Conservation (phyloP, 2,113 vertebrate genomes). For the Willisornis vidua region DNA sequence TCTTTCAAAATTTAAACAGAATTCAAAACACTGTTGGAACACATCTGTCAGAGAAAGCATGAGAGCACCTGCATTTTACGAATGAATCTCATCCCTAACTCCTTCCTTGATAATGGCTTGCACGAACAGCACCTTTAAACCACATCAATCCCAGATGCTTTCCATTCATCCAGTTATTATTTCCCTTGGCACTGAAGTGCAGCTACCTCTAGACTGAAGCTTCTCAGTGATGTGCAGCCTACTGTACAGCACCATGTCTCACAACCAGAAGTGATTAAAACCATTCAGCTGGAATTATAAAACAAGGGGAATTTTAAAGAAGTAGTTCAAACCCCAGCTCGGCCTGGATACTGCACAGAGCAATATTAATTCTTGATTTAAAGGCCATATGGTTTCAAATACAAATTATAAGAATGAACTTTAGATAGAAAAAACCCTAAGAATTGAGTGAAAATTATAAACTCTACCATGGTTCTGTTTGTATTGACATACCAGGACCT, state of each 20-base stretch:
- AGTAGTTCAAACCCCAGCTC: background rate
- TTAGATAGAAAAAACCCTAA: background rate
- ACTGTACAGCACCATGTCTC: background rate
- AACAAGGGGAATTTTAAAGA: background rate
- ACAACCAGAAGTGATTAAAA: conserved; percentile 25
- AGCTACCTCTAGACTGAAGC: conserved; percentile 38
- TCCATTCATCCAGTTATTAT: conserved; percentile 50
- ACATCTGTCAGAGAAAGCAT: conserved; percentile 72
- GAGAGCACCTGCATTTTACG: conserved; percentile 76
- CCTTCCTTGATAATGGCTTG: conserved; percentile 74
- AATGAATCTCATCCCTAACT: conserved; percentile 56
- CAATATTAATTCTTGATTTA: background rate
- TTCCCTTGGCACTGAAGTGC: conserved; percentile 37
- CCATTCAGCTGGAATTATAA: conserved; percentile 23
- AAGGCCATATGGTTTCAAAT: background rate
- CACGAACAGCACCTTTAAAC: conserved; percentile 76
- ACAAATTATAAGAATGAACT: background rate
- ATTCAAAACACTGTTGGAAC: conserved; percentile 75
- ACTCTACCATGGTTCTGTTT: background rate
- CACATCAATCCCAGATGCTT: conserved; percentile 59
- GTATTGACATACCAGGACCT: background rate
- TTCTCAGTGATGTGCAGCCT: background rate
- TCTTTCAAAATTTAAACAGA: conserved; percentile 80
- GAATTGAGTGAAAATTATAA: background rate
- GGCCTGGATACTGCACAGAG: background rate